Percentiles rank a stretch among this genome's conserved stretches.
Conservation (phyloP, 2,888 invertebrate genomes). For the Drosophila peninsularis region DNA sequence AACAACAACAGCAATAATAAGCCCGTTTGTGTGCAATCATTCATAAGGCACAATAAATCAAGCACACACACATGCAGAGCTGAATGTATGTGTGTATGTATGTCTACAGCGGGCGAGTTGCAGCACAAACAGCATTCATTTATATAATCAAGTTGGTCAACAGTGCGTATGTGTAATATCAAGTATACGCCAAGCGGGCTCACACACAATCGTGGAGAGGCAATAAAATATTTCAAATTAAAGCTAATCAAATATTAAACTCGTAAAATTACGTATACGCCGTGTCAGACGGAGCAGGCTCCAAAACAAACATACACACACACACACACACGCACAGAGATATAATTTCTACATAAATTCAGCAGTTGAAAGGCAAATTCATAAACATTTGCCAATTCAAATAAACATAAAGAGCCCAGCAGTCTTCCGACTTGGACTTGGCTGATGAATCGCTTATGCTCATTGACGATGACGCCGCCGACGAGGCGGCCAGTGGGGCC, state of each 20-base stretch:
- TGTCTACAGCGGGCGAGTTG: slow-evolving; percentile 24
- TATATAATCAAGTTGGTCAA: slow-evolving; percentile 47
- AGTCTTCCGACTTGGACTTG: slow-evolving; percentile 14
- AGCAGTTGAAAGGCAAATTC: slow-evolving; percentile 37
- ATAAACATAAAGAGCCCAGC: slow-evolving; percentile 21
- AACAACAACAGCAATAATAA: slow-evolving; percentile 20
- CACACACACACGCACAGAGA: too few species aligned
- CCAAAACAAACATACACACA: neutral
- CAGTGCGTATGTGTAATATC: slow-evolving; percentile 49
- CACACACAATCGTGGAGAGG: slow-evolving; percentile 14
- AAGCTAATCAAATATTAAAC: slow-evolving; percentile 36
- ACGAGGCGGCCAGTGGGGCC: neutral
- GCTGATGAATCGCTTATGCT: slow-evolving; percentile 59
- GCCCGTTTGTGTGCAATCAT: slow-evolving; percentile 54
- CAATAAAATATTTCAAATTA: slow-evolving; percentile 44
- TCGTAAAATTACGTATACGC: slow-evolving; percentile 55
- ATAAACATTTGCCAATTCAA: slow-evolving; percentile 30
- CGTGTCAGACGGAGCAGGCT: slow-evolving; percentile 15
- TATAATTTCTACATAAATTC: slow-evolving; percentile 16
- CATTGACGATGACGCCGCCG: slow-evolving; percentile 54
- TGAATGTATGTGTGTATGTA: slow-evolving; percentile 4
- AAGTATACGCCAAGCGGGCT: slow-evolving; percentile 21
- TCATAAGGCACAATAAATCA: slow-evolving; percentile 46
- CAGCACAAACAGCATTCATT: slow-evolving; percentile 43
- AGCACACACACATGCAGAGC: neutral